Evolutionary conservation across 2,888 invertebrate species (phyloP).

Genomic region (Hedya salicella): DNA sequence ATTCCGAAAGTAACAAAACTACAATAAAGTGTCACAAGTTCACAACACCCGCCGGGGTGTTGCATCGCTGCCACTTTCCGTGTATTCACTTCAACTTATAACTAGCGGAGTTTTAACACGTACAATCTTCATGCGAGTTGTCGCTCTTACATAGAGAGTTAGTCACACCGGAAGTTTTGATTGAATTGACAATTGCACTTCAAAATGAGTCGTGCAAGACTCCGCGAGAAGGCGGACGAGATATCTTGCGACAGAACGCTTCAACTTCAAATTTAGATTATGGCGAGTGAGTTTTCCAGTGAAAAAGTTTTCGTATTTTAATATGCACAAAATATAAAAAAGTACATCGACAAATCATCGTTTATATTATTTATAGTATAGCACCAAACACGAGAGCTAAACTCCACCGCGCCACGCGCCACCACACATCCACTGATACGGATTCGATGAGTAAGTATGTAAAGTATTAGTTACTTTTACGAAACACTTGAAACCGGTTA

Average conservation of each 20-base stretch:
- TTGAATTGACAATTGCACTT: not conserved
- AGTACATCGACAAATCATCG: no score
- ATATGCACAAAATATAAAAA: no score
- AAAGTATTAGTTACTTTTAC: no score
- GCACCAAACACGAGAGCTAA: not conserved
- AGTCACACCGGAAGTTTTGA: not conserved
- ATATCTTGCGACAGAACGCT: not conserved
- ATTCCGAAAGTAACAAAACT: no score
- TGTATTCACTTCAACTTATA: constrained; percentile 1
- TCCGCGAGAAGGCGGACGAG: constrained; percentile 11
- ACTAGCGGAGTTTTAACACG: not conserved
- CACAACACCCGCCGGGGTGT: no score
- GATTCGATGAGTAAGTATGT: no score
- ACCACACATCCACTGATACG: no score
- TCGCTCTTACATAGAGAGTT: not conserved
- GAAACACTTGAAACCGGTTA: no score
- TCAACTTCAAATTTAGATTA: no score
- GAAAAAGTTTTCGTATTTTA: no score
- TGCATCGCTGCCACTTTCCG: not conserved
- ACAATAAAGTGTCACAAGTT: no score
- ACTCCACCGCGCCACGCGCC: not conserved
- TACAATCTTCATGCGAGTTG: not conserved
- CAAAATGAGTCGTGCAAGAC: not conserved
- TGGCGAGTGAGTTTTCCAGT: no score
- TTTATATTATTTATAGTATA: not conserved